Base-by-base conservation (phyloP, 1,140 invertebrate genomes). In the Asbolus verrucosus region DNA sequence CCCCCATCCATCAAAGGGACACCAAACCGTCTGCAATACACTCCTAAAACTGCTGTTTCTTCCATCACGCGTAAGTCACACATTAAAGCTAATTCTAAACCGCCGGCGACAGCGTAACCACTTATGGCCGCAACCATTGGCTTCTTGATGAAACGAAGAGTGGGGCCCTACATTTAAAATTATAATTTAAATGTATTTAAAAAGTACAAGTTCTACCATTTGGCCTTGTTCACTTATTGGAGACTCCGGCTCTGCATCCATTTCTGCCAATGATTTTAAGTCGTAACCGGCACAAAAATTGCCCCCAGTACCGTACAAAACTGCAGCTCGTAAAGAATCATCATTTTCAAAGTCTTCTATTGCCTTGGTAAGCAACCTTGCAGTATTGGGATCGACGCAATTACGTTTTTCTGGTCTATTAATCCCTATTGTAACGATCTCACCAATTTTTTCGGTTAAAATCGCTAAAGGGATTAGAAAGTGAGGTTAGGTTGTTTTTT, bases 201-300 rank as follows among this genome's bases (percentile, higher is more conserved):
- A 16, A 24, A 65, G 43, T 27, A n/a, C 50, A n/a, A 1, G 59
- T 15, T 9, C 30, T 65, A 65, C 62, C 39, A 65, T 65, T 30
- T 41, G 39, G 4, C 61, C 61, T 9, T 41, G 8, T 8, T 16
- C 13, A 11, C 38, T 43, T 6, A 65, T 13, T 8, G n/a, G 13
- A 1, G 9, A 11, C 11, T 59, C 9, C 62, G 59, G 13, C 13
- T n/a, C 18, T 24, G 60, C 24, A 8, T 65, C 85, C 82, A 59
- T 83, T 83, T 54, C 82, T 76, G 82, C 81, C 67, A 93, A 82
- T 77, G 92, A 89, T 66, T 90, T 83, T 43, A 92, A 88, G 83
- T 97, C 95, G 81, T 90, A 94, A 3, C 96, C 96, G 27, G 94
- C 89, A 82, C 94, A 97, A 81, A 98, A 97, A 73, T 90, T 93